Percentiles rank a stretch among this genome's conserved stretches.
Conservation (phyloP, 1,140 invertebrate genomes). For the Saxidomus purpurata region DNA sequence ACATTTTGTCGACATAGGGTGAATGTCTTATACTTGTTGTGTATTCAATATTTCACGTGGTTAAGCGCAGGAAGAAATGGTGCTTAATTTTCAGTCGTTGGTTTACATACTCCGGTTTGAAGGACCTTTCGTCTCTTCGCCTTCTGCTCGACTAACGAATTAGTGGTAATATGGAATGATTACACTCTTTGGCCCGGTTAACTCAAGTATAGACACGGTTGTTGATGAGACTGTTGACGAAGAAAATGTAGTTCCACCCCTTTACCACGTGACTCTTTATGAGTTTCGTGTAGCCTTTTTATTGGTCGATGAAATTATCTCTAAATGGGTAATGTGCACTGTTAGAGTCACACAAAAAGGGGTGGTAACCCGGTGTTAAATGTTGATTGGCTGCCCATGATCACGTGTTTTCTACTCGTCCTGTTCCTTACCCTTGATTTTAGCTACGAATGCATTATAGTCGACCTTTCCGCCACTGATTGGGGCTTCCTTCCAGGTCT, state of each 20-base stretch:
- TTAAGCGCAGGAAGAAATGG: background rate
- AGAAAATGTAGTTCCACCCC: constrained; percentile 62
- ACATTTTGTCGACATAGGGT: background rate
- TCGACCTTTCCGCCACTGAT: constrained; percentile 98
- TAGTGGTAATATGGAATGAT: constrained; percentile 60
- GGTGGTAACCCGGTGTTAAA: constrained; percentile 65
- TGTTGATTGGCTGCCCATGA: constrained; percentile 62
- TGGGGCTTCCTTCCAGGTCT: constrained; percentile 97
- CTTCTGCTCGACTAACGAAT: background rate
- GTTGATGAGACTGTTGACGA: constrained; percentile 46
- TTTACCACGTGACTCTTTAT: constrained; percentile 57
- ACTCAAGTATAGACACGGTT: constrained; percentile 44
- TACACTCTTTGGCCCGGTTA: constrained; percentile 65
- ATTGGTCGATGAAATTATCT: constrained; percentile 54
- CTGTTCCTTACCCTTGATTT: constrained; percentile 66
- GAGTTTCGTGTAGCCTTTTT: constrained; percentile 35
- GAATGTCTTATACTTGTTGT: background rate
- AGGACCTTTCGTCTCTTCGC: background rate
- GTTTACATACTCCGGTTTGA: constrained; percentile 8
- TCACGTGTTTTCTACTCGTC: constrained; percentile 26
- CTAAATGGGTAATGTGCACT: constrained; percentile 63
- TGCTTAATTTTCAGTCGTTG: background rate
- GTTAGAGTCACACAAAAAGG: constrained; percentile 60
- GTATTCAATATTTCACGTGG: background rate
- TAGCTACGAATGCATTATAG: constrained; percentile 95